Evolutionary conservation across 2,113 vertebrate species (phyloP).

Genomic region (Butorides virescens): DNA sequence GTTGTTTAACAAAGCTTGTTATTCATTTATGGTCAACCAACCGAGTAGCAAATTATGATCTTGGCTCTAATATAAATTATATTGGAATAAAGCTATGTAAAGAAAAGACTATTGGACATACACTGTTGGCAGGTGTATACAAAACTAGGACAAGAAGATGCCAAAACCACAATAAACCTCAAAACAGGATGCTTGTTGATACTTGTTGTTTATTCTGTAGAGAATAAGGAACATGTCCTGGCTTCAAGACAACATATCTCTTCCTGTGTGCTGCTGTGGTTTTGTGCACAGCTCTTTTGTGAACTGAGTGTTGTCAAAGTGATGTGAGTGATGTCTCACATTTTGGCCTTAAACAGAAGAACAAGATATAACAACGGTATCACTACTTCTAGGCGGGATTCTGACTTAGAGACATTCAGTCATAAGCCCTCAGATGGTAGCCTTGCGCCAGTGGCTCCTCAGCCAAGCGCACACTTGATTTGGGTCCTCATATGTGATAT

Average conservation of each 20-base stretch:
- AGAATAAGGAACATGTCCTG: not conserved
- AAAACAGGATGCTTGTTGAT: not conserved
- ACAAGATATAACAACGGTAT: not conserved
- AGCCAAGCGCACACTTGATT: not conserved
- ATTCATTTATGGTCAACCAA: not conserved
- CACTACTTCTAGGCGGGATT: too few relatives aligned
- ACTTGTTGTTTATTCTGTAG: not conserved
- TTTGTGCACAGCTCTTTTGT: not conserved
- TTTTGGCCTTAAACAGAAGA: not conserved
- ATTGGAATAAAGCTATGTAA: not conserved
- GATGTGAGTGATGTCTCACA: not conserved
- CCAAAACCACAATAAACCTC: not conserved
- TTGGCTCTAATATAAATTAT: not conserved
- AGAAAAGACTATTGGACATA: not conserved
- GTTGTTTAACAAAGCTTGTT: not conserved
- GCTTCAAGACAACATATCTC: not conserved
- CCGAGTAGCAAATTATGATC: not conserved
- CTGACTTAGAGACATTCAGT: too few relatives aligned
- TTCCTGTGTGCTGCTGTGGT: not conserved
- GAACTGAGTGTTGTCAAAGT: not conserved
- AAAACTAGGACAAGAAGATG: not conserved
- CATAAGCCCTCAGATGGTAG: too few relatives aligned
- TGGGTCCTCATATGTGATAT: not conserved
- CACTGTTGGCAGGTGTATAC: not conserved
- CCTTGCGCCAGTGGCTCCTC: too few relatives aligned